Base-by-base conservation (phyloP, 2,113 vertebrate genomes). In the Eptatretus burgeri region DNA sequence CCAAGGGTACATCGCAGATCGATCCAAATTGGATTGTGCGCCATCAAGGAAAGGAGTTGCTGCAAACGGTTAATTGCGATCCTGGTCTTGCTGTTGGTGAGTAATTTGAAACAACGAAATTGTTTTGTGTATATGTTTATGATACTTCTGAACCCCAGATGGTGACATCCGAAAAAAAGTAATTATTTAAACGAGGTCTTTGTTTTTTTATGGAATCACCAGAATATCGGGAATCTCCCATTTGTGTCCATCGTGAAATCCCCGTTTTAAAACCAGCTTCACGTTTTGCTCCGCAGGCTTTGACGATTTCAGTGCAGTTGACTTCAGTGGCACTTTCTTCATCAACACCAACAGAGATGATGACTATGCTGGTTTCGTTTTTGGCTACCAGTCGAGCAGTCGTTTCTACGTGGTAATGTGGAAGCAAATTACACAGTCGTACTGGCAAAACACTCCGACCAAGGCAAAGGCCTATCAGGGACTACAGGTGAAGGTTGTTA, bases 401-500 rank as follows among this genome's bases (percentile, higher is more conserved):
- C 84, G 86, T 67, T 98, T 98, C 75, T 98, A 96, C 41, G 85
- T 93, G 2, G 89, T 96, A 56, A 96, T 96, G 89, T 98, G 91
- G 91, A 98, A 98, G 69, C 91, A 98, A 74, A 80, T 98, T 70
- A 96, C 91, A 2, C 91, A 98, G 71, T 82, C 91, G 10, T 98
- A 96, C 69, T 98, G 91, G 91, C 85, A 85, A 52, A 71, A 75
- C 62, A 78, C 79, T 11, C 91, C 91, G 63, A 96, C 87, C 2
- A 82, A 74, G 78, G 91, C 91, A 70, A 87, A 93, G 71, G 91
- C 89, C 50, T 96, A 96, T 72, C 87, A 87, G 0, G 91, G 91
- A 65, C 79, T 96, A 65, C 91, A 88, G 63, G 93, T 98, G 70
- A 96, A 96, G 75, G 83, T 93, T 18, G 85, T 96, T 63, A 98